Evolutionary conservation across 2,113 vertebrate genomes (phyloP).

Genomic region (Calidris pygmaea): DNA sequence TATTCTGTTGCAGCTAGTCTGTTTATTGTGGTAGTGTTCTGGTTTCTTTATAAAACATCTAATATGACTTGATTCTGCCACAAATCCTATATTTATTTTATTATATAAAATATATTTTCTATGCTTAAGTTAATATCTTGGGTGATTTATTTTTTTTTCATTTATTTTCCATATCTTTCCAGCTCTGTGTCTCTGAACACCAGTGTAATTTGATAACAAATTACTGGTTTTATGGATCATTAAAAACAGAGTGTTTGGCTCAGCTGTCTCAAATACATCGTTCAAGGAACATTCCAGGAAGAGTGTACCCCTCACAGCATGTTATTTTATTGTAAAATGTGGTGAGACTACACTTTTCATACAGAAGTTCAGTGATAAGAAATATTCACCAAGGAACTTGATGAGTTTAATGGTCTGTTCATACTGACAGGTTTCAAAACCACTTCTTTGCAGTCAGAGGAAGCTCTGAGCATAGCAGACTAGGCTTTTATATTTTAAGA

Average conservation of each 20-base stretch:
- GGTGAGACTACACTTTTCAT: not conserved
- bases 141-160: rapidly evolving
- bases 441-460: not conserved
- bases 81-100: not conserved
- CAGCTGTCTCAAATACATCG: not conserved
- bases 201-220: not conserved
- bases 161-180: not conserved
- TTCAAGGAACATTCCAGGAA: not conserved
- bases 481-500: not conserved
- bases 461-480: not conserved
- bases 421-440: not conserved
- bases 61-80: not conserved
- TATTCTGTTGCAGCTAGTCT: not conserved
- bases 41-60: not conserved
- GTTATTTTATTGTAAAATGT: not conserved
- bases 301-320: not conserved
- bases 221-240: not conserved
- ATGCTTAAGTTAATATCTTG: not conserved
- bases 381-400: not conserved
- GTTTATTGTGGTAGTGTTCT: not conserved
- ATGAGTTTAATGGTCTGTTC: not conserved
- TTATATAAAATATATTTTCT: not conserved
- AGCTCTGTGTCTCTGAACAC: not conserved
- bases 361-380: not conserved
- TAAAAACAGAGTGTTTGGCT: not conserved